Evolutionary conservation across 2,113 vertebrate species (phyloP), one percentile per base, ranked within the genome.

Genomic region (Amazona guildingii): DNA sequence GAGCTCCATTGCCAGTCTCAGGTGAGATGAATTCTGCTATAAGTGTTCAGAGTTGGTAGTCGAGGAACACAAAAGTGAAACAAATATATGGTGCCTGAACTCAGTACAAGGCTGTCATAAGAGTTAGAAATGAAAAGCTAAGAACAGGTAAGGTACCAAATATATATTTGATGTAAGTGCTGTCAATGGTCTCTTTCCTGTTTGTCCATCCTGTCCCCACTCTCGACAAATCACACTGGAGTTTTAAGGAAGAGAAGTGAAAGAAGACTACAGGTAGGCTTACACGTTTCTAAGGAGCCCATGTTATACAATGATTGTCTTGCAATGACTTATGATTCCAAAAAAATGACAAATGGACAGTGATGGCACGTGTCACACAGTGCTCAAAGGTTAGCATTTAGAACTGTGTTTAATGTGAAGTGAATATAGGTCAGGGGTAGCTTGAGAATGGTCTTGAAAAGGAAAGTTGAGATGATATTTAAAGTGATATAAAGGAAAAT

Each of bases 401-500:
- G 55, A 92, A 54, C 28, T 27, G 10, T 78, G 7, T 27, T 82
- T 94, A 92, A 92, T 83, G 10, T 72, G 57, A 84, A 68, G 61
- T 86, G 80, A 88, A 84, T 86, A 54, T 49, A 86, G 77, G 37
- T 70, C 64, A 81, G 29, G 13, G 28, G 35, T 46, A 82, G 23
- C 25, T 89, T 87, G 68, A 82, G 52, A 91, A 46, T 35, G 39
- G 39, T 66, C 62, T 79, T 85, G 62, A 69, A 90, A 91, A 73
- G 4, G 37, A 55, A 93, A 61, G 15, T 43, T 73, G 59, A 83
- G 55, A 70, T 43, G 11, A 24, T 44, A 91, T 92, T 92, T 74
- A 70, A 69, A 37, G 41, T 83, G 54, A 78, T 88, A 62, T 70
- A 94, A 79, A 92, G 51, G 46, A 13, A 16, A 84, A 95, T 48